Evolutionary conservation across 2,113 vertebrate species (phyloP).

Genomic region (Microtus oregoni): DNA sequence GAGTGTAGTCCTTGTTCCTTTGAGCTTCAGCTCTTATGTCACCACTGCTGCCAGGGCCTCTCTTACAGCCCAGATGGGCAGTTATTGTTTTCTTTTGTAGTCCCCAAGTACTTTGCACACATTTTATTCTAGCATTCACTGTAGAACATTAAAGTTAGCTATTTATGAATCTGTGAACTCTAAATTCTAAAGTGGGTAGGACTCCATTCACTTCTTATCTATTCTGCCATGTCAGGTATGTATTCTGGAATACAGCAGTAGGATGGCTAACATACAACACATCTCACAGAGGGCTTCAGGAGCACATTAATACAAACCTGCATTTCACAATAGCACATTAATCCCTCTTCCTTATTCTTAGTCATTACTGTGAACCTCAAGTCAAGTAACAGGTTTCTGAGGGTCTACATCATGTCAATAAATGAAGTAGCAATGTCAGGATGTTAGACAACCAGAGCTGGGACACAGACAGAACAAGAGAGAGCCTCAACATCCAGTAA

Average conservation of each 20-base stretch:
- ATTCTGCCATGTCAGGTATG: rapidly evolving
- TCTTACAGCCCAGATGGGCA: not conserved
- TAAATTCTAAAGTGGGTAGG: not conserved
- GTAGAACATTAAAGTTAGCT: rapidly evolving
- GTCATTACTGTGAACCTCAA: not conserved
- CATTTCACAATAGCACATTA: not conserved
- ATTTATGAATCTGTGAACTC: not conserved
- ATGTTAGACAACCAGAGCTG: not conserved
- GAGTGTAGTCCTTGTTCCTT: not conserved
- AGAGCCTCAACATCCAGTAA: not conserved
- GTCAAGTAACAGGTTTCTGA: not conserved
- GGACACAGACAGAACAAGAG: rapidly evolving
- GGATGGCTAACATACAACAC: not conserved
- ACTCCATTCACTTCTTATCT: not conserved
- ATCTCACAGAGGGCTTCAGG: rapidly evolving
- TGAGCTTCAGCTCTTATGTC: not conserved
- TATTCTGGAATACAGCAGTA: not conserved
- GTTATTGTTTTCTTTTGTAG: not conserved
- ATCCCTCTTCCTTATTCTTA: not conserved
- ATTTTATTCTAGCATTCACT: not conserved
- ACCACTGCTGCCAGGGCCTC: not conserved
- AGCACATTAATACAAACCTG: not conserved
- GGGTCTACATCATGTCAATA: rapidly evolving
- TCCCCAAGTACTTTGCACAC: not conserved
- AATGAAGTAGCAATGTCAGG: rapidly evolving